phyloP scores from a whole-genome alignment of 2,888 invertebrate genomes.

The Bembecia ichneumoniformis region DNA sequence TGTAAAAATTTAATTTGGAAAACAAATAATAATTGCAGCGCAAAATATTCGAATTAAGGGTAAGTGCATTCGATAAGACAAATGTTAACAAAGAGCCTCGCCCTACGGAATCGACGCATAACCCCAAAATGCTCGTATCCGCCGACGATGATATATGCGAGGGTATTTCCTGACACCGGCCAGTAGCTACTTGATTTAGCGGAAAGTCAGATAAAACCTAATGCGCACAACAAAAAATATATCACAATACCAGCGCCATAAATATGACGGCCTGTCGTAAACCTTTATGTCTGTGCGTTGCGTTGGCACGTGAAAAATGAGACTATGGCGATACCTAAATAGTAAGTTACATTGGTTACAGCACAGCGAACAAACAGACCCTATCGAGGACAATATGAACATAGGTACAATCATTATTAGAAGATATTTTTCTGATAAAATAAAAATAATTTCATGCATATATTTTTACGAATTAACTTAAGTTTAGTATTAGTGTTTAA shows the following conservation, averaged over 20 bases:
- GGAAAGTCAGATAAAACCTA: conserved; percentile 73
- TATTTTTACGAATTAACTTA: no score
- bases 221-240: conserved; percentile 72
- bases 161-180: conserved; percentile 70
- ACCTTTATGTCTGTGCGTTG: conserved; percentile 69
- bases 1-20: no score
- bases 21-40: no score
- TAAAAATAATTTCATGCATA: no score
- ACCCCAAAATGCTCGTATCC: conserved; percentile 66
- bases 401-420: no score
- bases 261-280: conserved; percentile 71
- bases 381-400: no score
- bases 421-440: no score
- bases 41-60: neutral
- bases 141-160: conserved; percentile 62
- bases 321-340: conserved; percentile 35
- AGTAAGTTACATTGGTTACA: no score
- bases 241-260: conserved; percentile 69
- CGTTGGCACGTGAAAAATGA: conserved; percentile 68
- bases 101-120: conserved; percentile 48
- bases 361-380: no score
- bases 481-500: no score
- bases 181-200: conserved; percentile 73
- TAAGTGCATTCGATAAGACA: conserved; percentile 40
- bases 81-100: conserved; percentile 31